Evolutionary conservation across 2,888 invertebrate species (phyloP), one percentile per base, ranked within the genome.

Genomic region (Tachina lurida): DNA sequence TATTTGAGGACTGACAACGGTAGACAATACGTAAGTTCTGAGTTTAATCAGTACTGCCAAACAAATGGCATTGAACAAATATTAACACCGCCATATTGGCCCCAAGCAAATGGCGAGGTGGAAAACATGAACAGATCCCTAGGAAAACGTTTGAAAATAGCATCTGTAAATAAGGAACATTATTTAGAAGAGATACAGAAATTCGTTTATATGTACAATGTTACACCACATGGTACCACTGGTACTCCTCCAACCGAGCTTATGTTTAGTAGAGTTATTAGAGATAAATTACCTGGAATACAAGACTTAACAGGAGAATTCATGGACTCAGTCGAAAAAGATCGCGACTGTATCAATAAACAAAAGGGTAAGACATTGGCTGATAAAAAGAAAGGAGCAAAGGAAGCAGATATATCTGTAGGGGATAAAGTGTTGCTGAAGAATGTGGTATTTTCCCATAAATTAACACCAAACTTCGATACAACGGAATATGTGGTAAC

Each of bases 281-380:
- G 81, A 58, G 81, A 82, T 45, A 77, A 77, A 54, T 13, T 73
- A n/a, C 79, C 71, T n/a, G n/a, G n/a, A n/a, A n/a, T n/a, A n/a
- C n/a, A n/a, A n/a, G n/a, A n/a, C n/a, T n/a, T n/a, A n/a, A n/a
- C n/a, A n/a, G n/a, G n/a, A n/a, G n/a, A n/a, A n/a, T n/a, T n/a
- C n/a, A n/a, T 54, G 49, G 41, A 63, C 17, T 71, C 73, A 12
- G 45, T 41, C 13, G 52, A 17, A 49, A 52, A 41, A 56, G 15
- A 76, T 68, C 41, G 1, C 17, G 45, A 68, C 54, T 76, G 31
- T 39, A 56, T 77, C 9, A 22, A 12, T 12, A 84, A 78, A 62
- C 67, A 84, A 65, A 79, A 70, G 87, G 96, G 56, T 12, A 76
- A 82, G 31, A 56, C 65, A 13, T 10, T 22, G 47, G 52, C 56